Base-by-base conservation (phyloP, 92 coral and sea anemone species). In the Phymanthus crucifer region DNA sequence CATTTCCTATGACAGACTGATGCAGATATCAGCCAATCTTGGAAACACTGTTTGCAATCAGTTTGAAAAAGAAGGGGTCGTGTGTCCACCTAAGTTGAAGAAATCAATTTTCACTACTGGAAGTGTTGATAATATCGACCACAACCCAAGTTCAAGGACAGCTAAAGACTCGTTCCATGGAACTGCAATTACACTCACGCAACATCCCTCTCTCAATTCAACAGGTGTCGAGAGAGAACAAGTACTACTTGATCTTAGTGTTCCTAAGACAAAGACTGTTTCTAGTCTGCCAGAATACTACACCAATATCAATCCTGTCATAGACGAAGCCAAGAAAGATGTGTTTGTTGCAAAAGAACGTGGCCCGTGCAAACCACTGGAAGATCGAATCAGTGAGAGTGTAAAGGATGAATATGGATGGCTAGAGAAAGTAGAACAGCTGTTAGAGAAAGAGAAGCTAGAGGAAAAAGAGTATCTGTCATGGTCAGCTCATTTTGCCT, bases 91-190 rank as follows among this genome's bases (percentile, higher is more conserved):
- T 17, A 83, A 83, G 79, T 68, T 78, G n/a, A 79, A 65, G 67
- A 79, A 66, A 21, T 75, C 84, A 35, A 76, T 85, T 77, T 85
- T 89, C 73, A 85, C 89, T 10, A 85, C 89, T 68, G 89, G 79
- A 32, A 78, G 83, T 37, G 89, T 88, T 46, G 89, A 89, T 84
- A 85, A 81, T 66, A 81, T 85, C 18, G 89, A 80, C 74, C 92
- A 89, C 84, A 89, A 85, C 66, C 85, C 92, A 75, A 89, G 79
- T 71, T 79, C 91, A 19, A 77, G 77, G 35, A 87, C 87, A 64
- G 87, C 87, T 29, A 77, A 72, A 27, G 85, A 77, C 69, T 83
- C 91, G 17, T 88, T 82, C 72, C 86, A 88, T 61, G 81, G 91
- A 31, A 87, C 85, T 21, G 85, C 81, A 14, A 78, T 80, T 61